A percentile compares a stretch with the other conserved stretches of the same genome.
phyloP scores from a whole-genome alignment of 2,888 invertebrate genomes.

The Microplitis manilae region DNA sequence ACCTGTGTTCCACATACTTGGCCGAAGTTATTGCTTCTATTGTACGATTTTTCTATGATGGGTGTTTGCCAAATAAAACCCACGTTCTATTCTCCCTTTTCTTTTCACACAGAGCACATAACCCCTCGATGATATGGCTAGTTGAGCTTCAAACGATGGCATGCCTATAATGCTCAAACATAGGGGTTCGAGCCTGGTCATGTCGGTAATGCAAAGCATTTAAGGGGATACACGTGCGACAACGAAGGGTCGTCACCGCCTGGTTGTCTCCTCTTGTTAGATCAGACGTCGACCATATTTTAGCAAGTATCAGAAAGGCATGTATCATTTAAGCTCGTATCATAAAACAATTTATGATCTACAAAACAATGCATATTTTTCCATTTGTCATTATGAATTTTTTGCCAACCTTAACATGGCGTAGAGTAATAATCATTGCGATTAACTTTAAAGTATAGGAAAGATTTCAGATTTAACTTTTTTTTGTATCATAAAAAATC shows the following conservation, averaged over 20 bases:
- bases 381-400: not conserved
- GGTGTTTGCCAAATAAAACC: conserved; percentile 70
- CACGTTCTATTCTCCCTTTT: conserved; percentile 49
- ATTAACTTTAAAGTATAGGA: too few relatives aligned
- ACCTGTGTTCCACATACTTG: conserved; percentile 42
- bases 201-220: conserved; percentile 67
- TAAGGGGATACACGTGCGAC: conserved; percentile 67
- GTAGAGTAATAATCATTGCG: too few relatives aligned
- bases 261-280: conserved; percentile 49
- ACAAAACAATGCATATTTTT: not conserved
- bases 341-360: not conserved
- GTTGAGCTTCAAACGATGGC: conserved; percentile 69
- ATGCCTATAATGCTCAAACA: conserved; percentile 58
- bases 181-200: conserved; percentile 54
- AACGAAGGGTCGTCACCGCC: conserved; percentile 39
- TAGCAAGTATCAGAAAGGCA: conserved; percentile 52
- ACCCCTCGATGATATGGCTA: conserved; percentile 69
- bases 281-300: conserved; percentile 65
- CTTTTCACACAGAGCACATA: conserved; percentile 53
- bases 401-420: too few relatives aligned
- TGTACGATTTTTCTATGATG: conserved; percentile 59
- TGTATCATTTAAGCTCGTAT: conserved; percentile 4
- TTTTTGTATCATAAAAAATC: too few relatives aligned
- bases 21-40: conserved; percentile 44
- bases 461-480: too few relatives aligned